Evolutionary conservation across 2,888 invertebrate species (phyloP).

Genomic region (Ochropleura leucogaster): DNA sequence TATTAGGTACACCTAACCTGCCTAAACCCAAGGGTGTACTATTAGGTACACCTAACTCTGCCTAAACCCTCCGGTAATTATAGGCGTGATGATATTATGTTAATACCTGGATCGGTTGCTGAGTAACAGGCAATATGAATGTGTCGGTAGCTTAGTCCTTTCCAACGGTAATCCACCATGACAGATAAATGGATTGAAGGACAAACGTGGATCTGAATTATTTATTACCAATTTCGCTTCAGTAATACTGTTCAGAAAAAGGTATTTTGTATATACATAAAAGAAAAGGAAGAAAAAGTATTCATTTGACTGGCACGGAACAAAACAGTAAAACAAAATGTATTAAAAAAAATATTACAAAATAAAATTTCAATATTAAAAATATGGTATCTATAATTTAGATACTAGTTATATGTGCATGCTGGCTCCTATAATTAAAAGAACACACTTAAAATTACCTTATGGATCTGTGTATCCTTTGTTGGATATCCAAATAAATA

Average conservation of each 20-base stretch:
- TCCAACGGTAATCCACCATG: constrained; percentile 61
- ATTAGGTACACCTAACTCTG: not conserved
- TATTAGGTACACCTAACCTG: not conserved
- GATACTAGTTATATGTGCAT: too few relatives aligned
- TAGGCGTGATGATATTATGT: not conserved
- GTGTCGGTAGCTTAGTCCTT: constrained; percentile 52
- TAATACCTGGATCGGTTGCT: constrained; percentile 24
- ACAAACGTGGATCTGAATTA: constrained; percentile 64
- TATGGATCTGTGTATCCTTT: too few relatives aligned
- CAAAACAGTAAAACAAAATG: too few relatives aligned
- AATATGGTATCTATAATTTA: too few relatives aligned
- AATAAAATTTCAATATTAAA: too few relatives aligned
- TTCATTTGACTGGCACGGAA: too few relatives aligned
- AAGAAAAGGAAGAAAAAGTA: too few relatives aligned
- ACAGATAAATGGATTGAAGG: constrained; percentile 62
- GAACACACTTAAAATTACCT: too few relatives aligned
- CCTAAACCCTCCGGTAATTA: not conserved
- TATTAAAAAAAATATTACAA: too few relatives aligned
- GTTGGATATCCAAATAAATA: too few relatives aligned
- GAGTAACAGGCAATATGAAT: constrained; percentile 31
- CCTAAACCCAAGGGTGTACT: not conserved
- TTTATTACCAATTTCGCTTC: constrained; percentile 59
- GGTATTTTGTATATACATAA: constrained; percentile 33
- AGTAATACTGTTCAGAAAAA: constrained; percentile 48
- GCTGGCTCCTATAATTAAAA: too few relatives aligned